Percentiles rank a stretch among this genome's conserved stretches.
Conservation (phyloP, 2,888 invertebrate genomes). For the Rugalucina vietnamica region DNA sequence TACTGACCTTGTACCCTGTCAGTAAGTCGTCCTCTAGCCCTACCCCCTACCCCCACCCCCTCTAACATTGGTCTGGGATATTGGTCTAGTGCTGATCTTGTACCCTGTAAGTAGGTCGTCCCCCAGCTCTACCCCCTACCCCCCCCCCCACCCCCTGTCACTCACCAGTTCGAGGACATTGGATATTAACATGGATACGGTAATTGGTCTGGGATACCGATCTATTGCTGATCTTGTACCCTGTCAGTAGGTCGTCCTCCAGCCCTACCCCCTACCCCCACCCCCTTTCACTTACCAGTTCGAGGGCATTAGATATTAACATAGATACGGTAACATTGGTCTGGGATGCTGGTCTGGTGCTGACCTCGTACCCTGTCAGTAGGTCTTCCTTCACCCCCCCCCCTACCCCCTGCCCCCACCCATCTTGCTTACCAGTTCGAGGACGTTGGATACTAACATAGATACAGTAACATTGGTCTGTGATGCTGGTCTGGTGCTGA, state of each 20-base stretch:
- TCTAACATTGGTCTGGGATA: no score
- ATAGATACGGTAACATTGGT: neutral
- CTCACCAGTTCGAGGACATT: neutral
- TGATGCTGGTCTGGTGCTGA: neutral
- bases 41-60: neutral
- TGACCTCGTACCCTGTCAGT: neutral
- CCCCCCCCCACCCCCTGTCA: no score
- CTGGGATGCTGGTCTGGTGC: neutral
- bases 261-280: neutral
- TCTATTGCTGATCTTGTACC: neutral
- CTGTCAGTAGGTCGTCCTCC: neutral
- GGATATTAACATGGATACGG: neutral
- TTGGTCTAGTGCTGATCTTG: no score
- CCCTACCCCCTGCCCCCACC: no score
- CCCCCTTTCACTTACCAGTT: neutral
- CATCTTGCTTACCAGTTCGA: neutral
- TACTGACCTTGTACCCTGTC: neutral
- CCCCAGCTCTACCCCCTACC: no score
- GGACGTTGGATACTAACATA: neutral
- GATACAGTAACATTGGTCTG: neutral
- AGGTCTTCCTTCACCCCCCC: neutral
- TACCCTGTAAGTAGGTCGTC: no score
- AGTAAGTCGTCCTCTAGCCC: neutral
- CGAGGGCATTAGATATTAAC: neutral
- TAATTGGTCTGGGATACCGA: neutral